phyloP scores from a whole-genome alignment of 2,113 vertebrate genomes.

The Gracilinanus agilis region DNA sequence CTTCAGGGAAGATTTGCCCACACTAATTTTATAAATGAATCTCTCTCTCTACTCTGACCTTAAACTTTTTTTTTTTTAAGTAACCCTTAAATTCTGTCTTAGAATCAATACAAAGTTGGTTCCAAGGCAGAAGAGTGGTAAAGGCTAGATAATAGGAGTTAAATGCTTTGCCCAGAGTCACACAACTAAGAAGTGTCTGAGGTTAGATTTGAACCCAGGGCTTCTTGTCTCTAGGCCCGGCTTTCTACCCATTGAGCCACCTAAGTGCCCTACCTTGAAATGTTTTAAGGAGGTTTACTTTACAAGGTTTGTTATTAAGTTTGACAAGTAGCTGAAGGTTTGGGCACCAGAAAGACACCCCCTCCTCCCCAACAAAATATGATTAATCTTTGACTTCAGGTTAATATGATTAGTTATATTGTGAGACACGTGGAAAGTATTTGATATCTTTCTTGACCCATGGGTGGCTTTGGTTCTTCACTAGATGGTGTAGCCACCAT shows the following conservation, averaged over 20 bases:
- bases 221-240: no score
- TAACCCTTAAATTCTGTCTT: no score
- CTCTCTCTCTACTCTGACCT: slow-evolving; percentile 8
- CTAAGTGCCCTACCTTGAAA: slow-evolving; percentile 63
- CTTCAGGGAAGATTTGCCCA: slow-evolving; percentile 67
- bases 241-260: no score
- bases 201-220: no score
- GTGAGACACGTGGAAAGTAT: slow-evolving; percentile 86
- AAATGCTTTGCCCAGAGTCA: no score
- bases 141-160: no score
- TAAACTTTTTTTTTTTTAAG: no score
- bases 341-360: slow-evolving; percentile 83
- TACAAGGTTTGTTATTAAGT: slow-evolving; percentile 72
- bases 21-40: slow-evolving; percentile 67
- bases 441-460: slow-evolving; percentile 85
- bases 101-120: no score
- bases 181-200: no score
- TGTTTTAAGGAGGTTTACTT: slow-evolving; percentile 74
- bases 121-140: no score
- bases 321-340: slow-evolving; percentile 77
- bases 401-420: slow-evolving; percentile 86
- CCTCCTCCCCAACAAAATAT: slow-evolving; percentile 67
- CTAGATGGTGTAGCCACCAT: slow-evolving; percentile 96
- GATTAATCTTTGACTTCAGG: slow-evolving; percentile 82
- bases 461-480: slow-evolving; percentile 85